phyloP scores from a whole-genome alignment of 2,797 vertebrate species.

The Tamandua tetradactyla region DNA sequence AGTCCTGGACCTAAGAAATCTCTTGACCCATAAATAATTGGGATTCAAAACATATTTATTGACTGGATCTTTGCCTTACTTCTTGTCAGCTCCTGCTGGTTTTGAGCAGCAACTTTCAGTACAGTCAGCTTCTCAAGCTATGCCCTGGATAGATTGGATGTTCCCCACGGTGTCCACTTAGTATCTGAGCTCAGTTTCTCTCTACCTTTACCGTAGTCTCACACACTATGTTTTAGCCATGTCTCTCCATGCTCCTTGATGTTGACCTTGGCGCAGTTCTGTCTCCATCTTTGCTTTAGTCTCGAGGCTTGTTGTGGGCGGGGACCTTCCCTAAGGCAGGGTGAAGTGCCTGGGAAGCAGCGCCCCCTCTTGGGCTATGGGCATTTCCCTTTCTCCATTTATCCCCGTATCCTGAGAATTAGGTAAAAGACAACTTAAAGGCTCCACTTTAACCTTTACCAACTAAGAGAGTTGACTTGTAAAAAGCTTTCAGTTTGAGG shows the following conservation, averaged over 20 bases:
- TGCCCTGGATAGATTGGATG: no score
- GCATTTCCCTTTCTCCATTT: background rate
- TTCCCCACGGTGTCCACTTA: background rate
- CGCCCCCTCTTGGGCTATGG: background rate
- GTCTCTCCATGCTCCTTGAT: fast-evolving
- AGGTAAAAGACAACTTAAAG: background rate
- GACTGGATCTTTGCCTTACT: background rate
- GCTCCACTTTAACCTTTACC: no score
- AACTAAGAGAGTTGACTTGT: background rate
- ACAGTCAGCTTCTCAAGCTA: background rate
- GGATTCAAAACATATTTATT: background rate
- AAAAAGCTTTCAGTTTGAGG: background rate
- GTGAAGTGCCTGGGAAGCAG: fast-evolving
- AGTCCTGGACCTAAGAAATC: background rate
- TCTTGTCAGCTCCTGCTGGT: background rate
- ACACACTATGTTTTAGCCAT: background rate
- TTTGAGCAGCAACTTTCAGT: background rate
- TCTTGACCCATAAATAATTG: background rate
- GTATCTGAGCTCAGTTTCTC: background rate
- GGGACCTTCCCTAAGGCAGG: no score
- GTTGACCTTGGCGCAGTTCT: background rate
- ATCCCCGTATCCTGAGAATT: background rate
- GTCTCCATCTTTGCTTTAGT: background rate
- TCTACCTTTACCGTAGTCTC: background rate
- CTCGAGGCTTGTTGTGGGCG: background rate